These are phyloP conservation scores for Drosophila recens DNA, from an alignment of 2,888 invertebrate genomes.

Conservation along the genomic window DNA sequence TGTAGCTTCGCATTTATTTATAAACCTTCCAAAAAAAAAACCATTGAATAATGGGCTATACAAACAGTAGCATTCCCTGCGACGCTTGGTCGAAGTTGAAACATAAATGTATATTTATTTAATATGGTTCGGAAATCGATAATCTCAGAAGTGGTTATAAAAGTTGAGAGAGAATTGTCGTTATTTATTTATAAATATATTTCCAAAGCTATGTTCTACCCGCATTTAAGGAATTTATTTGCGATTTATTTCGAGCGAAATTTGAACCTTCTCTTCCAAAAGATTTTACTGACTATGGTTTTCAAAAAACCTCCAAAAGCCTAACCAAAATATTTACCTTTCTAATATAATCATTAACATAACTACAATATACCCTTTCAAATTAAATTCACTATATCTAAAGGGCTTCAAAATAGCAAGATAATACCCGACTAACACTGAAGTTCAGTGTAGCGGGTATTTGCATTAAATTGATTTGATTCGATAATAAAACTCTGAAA, in stretches of 20 bases:
- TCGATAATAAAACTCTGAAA: neutral
- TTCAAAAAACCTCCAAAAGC: too few species aligned
- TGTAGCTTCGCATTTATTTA: slow-evolving; percentile 69
- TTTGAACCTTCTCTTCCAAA: too few species aligned
- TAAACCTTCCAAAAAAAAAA: slow-evolving; percentile 33
- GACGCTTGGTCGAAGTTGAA: neutral
- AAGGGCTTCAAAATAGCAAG: neutral
- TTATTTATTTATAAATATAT: neutral
- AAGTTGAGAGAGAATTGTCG: neutral
- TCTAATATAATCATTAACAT: too few species aligned
- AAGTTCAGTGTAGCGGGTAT: too few species aligned
- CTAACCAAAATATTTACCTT: neutral
- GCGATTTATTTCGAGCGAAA: too few species aligned
- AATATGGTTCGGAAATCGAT: neutral
- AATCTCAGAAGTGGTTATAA: neutral
- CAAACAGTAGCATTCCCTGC: slow-evolving; percentile 6
- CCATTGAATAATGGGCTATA: neutral
- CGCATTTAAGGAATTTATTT: neutral
- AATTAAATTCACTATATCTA: neutral
- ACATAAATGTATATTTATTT: neutral
- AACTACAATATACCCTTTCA: neutral
- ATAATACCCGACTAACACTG: neutral
- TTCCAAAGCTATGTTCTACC: neutral
- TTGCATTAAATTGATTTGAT: too few species aligned
- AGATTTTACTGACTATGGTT: too few species aligned